These are phyloP conservation scores for Chalcis sispes DNA, from an alignment of 2,888 invertebrate species.

Conservation along the genomic window DNA sequence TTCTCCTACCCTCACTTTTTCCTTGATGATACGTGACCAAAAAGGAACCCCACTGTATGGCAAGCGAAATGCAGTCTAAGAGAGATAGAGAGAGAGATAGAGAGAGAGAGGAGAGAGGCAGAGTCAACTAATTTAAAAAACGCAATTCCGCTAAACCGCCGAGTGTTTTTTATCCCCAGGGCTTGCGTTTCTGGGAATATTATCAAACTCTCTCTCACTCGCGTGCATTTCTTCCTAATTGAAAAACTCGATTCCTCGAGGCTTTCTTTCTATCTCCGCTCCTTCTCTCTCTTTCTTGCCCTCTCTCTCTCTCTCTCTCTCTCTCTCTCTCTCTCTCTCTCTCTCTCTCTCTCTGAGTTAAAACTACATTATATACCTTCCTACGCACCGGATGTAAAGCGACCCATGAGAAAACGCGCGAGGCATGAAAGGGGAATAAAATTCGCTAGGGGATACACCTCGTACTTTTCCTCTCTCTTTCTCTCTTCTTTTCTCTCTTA, in stretches of 20 bases:
- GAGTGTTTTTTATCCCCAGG: slow-evolving; percentile 23
- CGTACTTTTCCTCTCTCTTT: background rate
- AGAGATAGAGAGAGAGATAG: slow-evolving; percentile 3
- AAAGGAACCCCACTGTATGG: background rate
- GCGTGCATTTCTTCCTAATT: slow-evolving; percentile 34
- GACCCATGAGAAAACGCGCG: slow-evolving; percentile 27
- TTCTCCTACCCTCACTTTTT: background rate
- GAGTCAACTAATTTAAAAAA: slow-evolving; percentile 46
- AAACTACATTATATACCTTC: background rate
- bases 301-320: background rate
- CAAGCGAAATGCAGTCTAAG: background rate
- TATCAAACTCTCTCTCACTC: slow-evolving; percentile 18
- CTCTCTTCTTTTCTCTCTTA: no score
- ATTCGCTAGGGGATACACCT: background rate
- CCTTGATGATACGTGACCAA: background rate
- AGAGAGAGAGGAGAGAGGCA: background rate
- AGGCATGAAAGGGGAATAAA: background rate
- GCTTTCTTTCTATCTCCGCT: background rate
- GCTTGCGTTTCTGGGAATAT: slow-evolving; percentile 9
- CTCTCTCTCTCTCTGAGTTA: background rate
- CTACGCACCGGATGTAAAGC: slow-evolving; percentile 27
- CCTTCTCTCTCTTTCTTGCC: background rate
- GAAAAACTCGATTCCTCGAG: slow-evolving; percentile 49
- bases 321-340: background rate
- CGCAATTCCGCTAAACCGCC: slow-evolving; percentile 34